Evolutionary conservation across 2,797 vertebrate species (phyloP), one percentile per base, ranked within the genome.

Genomic region (Diplodus puntazzo): DNA sequence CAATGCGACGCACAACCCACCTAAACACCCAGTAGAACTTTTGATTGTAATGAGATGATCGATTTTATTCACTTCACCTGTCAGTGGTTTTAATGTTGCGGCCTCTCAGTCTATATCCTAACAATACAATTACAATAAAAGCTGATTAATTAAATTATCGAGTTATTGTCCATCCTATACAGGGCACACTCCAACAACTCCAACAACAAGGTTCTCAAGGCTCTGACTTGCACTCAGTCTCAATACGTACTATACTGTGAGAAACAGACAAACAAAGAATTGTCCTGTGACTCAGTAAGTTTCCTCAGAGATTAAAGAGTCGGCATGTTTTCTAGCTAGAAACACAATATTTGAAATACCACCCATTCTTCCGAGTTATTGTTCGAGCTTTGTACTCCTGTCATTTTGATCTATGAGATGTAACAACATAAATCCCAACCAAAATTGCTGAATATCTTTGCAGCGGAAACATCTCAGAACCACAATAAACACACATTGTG

Each of bases 291-390:
- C 39, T 39, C 9, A 39, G 39, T 39, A 11, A 39, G 53, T 63
- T 74, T 63, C 12, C 9, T 67, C n/a, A 27, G 73, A 18, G 20
- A 45, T 16, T 34, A 73, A 71, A 45, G 4, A 46, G 34, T 16
- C 60, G 73, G 52, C 30, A 65, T 39, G 34, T 23, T 69, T 59
- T 59, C 72, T 9, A 0, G 5, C 1, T 5, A 9, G 54, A 73
- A 50, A 53, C 12, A 49, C n/a, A 48, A 11, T 0, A 23, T 62
- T 12, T 34, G 21, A 66, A 18, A 30, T 30, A 21, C 39, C 23
- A 63, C 45, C 62, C 21, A 42, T 50, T 20, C 21, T 27, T 67
- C 27, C 27, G 3, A 30, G 21, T 73, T 49, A n/a, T 46, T 10
- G 12, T 55, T 57, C 16, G 11, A 61, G 21, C 17, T n/a, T 3